Evolutionary conservation across 2,797 vertebrate genomes (phyloP), one percentile per base, ranked within the genome.

Genomic region (Premnoplex brunnescens): DNA sequence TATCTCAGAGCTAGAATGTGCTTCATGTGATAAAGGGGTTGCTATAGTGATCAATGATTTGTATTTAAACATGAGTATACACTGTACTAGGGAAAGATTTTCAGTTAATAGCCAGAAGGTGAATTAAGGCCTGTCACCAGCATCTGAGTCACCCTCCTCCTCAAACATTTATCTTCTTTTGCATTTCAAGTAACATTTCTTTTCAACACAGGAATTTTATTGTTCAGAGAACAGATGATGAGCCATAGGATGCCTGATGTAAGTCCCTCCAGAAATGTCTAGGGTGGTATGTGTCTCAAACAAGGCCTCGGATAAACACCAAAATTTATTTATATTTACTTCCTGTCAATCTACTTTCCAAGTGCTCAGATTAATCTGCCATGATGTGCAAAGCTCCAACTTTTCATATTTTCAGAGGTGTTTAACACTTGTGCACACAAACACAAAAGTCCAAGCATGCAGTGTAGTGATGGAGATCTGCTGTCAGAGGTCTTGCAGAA

Each of bases 51-150:
- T 91, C 95, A 80, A 51, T 97, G 95, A 92, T 95, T 96, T 97
- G 97, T 98, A 97, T 97, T 98, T 97, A 98, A 98, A 98, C 98
- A 97, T 80, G 97, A 96, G 91, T 97, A 97, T 96, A 95, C 95
- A 94, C 94, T 97, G 97, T 97, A 98, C 97, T 97, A 96, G 97
- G 93, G 96, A 88, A 97, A 96, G 97, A 95, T 95, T 97, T 97
- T 95, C 94, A 95, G 69, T 91, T 94, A 96, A 93, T 88, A 93
- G 86, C 93, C 94, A 97, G 97, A 90, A 96, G 95, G 95, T 97
- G 97, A 98, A 96, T 96, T 96, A 96, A 91, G 89, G 95, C 91
- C 87, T 96, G 85, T 95, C 97, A 97, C 96, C 96, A 89, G 96
- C 91, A 96, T 91, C 92, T 97, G 97, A 97, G 87, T 97, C 95